Evolutionary conservation across 2,797 vertebrate species (phyloP).

Genomic region (Mormyrops attenuatus): DNA sequence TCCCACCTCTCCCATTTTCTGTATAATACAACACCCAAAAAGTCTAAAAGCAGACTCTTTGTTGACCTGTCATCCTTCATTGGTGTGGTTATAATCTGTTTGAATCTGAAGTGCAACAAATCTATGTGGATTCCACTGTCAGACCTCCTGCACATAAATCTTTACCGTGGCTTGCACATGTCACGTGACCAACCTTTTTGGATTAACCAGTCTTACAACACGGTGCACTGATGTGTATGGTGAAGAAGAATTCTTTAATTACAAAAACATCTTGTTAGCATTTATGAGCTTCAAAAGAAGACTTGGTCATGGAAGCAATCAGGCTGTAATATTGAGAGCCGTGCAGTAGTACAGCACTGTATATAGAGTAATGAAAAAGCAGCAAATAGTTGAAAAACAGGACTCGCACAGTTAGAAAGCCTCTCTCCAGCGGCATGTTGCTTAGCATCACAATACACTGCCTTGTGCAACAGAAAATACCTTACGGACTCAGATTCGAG

Average conservation of each 20-base stretch:
- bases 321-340: neutral
- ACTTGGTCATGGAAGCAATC: neutral
- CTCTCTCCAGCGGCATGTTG: neutral
- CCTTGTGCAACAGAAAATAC: neutral
- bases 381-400: neutral
- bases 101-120: neutral
- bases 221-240: neutral
- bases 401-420: neutral
- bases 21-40: neutral
- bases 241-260: neutral
- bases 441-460: neutral
- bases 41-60: neutral
- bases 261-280: neutral
- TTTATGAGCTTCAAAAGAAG: neutral
- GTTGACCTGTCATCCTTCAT: neutral
- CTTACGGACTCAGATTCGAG: neutral
- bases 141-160: neutral
- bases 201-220: neutral
- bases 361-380: neutral
- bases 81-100: neutral
- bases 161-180: neutral
- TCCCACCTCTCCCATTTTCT: neutral
- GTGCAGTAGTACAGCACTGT: neutral
- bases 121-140: neutral
- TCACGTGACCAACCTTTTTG: neutral